Conservation (phyloP, 2,797 vertebrate genomes). For the Prunella strophiata region DNA sequence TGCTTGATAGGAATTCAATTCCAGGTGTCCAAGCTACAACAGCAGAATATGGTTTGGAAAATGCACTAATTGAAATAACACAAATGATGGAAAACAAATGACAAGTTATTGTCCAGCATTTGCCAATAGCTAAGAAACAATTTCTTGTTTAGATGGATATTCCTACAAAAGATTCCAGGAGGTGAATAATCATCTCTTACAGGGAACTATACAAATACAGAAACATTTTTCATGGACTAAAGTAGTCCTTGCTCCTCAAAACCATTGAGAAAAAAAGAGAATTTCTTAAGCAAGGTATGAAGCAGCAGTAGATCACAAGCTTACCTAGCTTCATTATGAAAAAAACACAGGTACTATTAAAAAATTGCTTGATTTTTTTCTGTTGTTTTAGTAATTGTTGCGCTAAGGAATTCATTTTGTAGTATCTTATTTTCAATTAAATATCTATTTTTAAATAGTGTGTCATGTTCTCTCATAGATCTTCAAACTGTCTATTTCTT, state of each 20-base stretch:
- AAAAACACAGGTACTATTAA: neutral
- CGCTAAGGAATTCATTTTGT: neutral
- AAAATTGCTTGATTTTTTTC: neutral
- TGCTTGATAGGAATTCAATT: neutral
- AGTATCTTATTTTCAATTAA: neutral
- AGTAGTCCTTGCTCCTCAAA: neutral
- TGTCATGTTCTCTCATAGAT: neutral
- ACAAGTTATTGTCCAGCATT: neutral
- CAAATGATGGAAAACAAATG: neutral
- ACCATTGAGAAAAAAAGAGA: neutral
- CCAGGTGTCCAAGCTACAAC: neutral
- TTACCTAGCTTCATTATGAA: neutral
- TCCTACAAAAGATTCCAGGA: neutral
- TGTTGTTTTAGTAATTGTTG: neutral
- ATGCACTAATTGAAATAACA: neutral
- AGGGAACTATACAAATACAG: slow-evolving; percentile 18
- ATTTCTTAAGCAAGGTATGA: neutral
- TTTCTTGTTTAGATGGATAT: neutral
- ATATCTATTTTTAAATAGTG: neutral
- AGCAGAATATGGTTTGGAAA: neutral
- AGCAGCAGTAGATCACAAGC: neutral
- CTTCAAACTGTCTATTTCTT: neutral
- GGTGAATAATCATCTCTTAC: neutral
- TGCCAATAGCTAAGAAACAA: neutral
- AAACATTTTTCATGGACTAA: neutral